These are phyloP conservation scores for Yponomeuta sedellus DNA, from an alignment of 2,888 invertebrate species.

Conservation along the genomic window DNA sequence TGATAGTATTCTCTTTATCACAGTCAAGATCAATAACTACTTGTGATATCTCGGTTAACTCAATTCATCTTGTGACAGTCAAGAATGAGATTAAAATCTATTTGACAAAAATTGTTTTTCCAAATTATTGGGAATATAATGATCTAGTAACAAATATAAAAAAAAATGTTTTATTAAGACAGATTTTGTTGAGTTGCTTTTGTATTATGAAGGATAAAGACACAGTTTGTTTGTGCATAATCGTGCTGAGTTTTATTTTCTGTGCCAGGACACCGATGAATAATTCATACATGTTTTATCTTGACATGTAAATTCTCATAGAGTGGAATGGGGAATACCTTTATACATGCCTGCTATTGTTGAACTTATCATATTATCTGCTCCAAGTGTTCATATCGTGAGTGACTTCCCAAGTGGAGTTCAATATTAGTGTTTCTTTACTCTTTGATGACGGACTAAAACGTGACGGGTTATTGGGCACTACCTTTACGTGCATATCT, in stretches of 20 bases:
- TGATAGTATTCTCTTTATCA: not conserved
- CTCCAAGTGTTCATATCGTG: not conserved
- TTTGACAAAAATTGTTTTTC: no score
- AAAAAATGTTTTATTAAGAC: no score
- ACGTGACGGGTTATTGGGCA: no score
- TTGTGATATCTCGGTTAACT: not conserved
- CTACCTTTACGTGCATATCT: not conserved
- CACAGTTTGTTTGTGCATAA: not conserved
- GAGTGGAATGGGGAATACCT: not conserved
- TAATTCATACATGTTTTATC: not conserved
- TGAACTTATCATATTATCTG: not conserved
- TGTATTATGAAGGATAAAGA: no score
- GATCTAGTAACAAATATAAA: no score
- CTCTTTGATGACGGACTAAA: no score
- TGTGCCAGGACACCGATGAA: not conserved
- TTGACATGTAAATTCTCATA: not conserved
- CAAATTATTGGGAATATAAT: no score
- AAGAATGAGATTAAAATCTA: not conserved
- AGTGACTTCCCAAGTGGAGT: not conserved
- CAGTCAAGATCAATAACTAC: not conserved
- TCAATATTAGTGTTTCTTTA: not conserved
- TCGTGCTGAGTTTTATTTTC: not conserved
- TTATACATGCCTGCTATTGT: not conserved
- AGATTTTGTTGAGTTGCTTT: not conserved
- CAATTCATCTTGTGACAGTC: not conserved